A percentile compares a stretch with the other conserved stretches of the same genome.
phyloP scores from a whole-genome alignment of 2,113 vertebrate species.

The Hydropotes inermis region DNA sequence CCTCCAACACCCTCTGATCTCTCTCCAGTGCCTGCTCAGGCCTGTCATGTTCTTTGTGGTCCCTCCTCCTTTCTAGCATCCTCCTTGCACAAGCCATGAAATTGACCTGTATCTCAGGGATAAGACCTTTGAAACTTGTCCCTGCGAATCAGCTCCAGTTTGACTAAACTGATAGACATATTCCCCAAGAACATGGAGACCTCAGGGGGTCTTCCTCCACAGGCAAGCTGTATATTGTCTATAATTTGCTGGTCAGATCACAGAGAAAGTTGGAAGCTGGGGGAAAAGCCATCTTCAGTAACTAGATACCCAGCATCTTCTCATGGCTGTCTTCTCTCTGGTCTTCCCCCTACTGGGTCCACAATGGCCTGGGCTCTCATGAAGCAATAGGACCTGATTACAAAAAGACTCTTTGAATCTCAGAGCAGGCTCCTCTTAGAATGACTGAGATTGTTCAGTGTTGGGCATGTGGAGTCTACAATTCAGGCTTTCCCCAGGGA shows the following conservation, averaged over 20 bases:
- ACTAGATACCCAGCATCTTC: neutral
- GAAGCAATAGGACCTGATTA: neutral
- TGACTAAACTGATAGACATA: neutral
- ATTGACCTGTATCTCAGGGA: neutral
- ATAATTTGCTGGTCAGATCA: neutral
- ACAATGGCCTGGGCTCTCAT: neutral
- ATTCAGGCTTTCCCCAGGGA: neutral
- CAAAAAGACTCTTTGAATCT: neutral
- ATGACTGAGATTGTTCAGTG: neutral
- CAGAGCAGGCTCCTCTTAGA: neutral
- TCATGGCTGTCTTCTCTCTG: neutral
- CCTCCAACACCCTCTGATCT: neutral
- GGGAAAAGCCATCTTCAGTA: neutral
- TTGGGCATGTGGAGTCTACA: neutral
- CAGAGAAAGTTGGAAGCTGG: neutral
- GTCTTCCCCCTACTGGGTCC: rapidly evolving
- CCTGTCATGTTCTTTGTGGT: neutral
- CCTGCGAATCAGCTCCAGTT: neutral
- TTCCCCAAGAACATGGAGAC: neutral
- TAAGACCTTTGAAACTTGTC: neutral
- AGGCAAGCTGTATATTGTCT: neutral
- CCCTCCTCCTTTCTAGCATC: neutral
- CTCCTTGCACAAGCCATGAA: neutral
- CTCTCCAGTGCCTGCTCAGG: neutral
- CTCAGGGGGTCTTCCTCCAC: neutral